These are phyloP conservation scores for Beris chalybata DNA, from an alignment of 2,888 invertebrate species.

Conservation along the genomic window DNA sequence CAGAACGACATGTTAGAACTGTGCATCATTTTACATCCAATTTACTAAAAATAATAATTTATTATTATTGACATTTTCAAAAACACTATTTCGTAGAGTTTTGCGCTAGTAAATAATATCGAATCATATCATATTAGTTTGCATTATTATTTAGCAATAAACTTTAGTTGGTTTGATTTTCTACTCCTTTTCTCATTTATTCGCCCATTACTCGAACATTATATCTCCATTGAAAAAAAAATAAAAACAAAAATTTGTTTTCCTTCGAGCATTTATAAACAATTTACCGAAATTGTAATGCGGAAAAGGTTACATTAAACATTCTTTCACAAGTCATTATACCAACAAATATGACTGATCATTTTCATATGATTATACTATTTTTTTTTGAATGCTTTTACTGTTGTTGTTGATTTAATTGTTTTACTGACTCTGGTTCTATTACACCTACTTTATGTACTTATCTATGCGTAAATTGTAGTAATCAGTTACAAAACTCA, in stretches of 20 bases:
- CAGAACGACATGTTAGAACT: slow-evolving; percentile 6
- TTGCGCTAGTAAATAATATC: too few species aligned
- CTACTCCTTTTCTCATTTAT: not conserved
- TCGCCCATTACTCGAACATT: not conserved
- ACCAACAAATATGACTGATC: slow-evolving; percentile 39
- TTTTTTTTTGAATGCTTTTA: slow-evolving; percentile 15
- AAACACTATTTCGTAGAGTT: not conserved
- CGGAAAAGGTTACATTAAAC: too few species aligned
- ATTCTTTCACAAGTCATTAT: slow-evolving; percentile 35
- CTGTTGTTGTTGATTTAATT: slow-evolving; percentile 8
- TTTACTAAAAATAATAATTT: not conserved
- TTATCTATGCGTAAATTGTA: too few species aligned
- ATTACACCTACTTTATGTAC: too few species aligned
- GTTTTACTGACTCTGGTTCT: not conserved
- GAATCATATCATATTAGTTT: too few species aligned
- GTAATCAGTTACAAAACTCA: too few species aligned
- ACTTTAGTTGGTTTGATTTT: not conserved
- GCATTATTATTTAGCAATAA: not conserved
- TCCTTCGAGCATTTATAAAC: too few species aligned
- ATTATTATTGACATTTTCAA: not conserved
- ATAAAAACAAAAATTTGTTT: too few species aligned
- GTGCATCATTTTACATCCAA: not conserved
- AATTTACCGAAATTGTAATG: too few species aligned
- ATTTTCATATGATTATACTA: slow-evolving; percentile 26
- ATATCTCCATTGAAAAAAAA: too few species aligned